Evolutionary conservation across 2,888 invertebrate genomes (phyloP).

Genomic region (Urechis unicinctus): DNA sequence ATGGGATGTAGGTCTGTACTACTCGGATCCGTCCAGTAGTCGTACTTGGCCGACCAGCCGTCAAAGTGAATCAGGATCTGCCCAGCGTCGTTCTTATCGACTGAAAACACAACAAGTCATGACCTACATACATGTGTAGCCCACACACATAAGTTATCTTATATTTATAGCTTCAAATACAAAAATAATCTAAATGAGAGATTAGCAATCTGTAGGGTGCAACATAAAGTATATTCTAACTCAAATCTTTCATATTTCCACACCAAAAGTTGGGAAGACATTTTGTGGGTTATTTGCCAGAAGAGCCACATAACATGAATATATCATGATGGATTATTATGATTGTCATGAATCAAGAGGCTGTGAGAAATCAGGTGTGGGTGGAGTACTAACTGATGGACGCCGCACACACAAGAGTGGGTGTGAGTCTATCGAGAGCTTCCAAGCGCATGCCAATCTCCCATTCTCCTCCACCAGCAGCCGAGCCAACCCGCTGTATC

Average conservation of each 20-base stretch:
- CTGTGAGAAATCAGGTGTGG: too few species aligned
- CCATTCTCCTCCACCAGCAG: background rate
- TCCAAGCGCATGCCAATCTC: slow-evolving; percentile 33
- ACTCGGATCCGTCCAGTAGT: slow-evolving; percentile 26
- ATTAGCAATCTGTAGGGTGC: too few species aligned
- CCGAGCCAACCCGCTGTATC: too few species aligned
- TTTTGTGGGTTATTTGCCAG: too few species aligned
- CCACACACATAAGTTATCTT: background rate
- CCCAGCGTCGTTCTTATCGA: slow-evolving; percentile 19
- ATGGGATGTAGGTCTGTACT: slow-evolving; percentile 31
- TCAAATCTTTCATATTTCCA: too few species aligned
- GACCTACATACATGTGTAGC: slow-evolving; percentile 16
- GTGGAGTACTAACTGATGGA: slow-evolving; percentile 30
- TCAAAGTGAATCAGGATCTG: slow-evolving; percentile 37
- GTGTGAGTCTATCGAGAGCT: slow-evolving; percentile 29
- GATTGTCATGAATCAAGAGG: too few species aligned
- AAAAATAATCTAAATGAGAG: background rate
- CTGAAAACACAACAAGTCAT: slow-evolving; percentile 6
- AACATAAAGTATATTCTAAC: too few species aligned
- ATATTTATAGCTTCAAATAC: background rate
- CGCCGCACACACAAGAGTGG: slow-evolving; percentile 30
- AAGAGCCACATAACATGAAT: too few species aligned
- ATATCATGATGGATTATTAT: too few species aligned
- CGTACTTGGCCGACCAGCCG: slow-evolving; percentile 33
- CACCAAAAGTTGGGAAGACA: too few species aligned